Evolutionary conservation across 2,797 vertebrate genomes (phyloP).

Genomic region (Chiropotes sagulatus): DNA sequence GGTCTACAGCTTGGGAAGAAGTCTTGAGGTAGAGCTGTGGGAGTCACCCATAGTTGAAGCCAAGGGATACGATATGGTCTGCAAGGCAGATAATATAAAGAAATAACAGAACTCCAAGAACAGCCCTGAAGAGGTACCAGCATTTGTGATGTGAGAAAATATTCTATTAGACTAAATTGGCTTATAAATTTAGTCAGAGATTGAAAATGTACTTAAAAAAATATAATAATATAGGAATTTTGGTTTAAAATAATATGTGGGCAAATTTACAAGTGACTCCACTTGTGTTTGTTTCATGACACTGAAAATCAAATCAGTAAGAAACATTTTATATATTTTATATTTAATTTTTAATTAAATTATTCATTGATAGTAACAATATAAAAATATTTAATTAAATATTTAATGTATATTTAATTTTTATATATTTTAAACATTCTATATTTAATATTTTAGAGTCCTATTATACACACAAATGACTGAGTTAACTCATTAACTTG

Average conservation of each 20-base stretch:
- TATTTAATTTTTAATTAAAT: not conserved
- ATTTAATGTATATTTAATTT: not conserved
- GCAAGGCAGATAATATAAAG: not conserved
- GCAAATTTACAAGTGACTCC: not conserved
- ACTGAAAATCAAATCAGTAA: not conserved
- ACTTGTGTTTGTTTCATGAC: not conserved
- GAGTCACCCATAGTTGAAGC: not conserved
- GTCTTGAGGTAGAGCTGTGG: not conserved
- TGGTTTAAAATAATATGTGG: not conserved
- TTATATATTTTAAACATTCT: not conserved
- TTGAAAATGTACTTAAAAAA: not conserved
- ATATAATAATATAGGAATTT: not conserved
- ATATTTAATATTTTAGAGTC: not conserved
- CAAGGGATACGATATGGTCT: not conserved
- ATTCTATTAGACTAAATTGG: not conserved
- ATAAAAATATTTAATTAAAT: not conserved
- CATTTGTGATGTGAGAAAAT: not conserved
- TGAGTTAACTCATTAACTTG: not conserved
- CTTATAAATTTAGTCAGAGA: not conserved
- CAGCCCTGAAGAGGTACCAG: not conserved
- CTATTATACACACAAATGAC: not conserved
- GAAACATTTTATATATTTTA: not conserved
- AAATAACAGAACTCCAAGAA: not conserved
- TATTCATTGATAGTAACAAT: not conserved
- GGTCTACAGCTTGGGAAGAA: not conserved